Conservation (phyloP, 2,113 vertebrate species). For the Phylloscopus trochilus region DNA sequence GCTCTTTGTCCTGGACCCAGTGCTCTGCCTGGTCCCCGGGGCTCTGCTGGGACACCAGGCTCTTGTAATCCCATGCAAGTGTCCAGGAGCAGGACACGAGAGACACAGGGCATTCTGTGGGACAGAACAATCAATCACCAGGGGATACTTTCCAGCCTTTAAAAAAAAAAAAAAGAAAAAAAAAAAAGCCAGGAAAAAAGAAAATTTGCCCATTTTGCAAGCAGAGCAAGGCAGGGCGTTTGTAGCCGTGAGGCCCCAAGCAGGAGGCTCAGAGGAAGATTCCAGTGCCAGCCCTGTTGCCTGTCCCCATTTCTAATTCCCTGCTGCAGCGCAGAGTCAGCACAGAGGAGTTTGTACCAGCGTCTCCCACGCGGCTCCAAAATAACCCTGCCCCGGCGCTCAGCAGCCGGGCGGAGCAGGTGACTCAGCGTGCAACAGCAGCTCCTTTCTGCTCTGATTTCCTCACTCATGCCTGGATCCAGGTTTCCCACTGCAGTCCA, state of each 20-base stretch:
- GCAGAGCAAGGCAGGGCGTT: accelerated
- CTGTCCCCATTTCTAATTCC: neutral
- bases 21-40: neutral
- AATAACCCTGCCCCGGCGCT: neutral
- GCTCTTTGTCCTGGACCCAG: neutral
- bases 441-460: neutral
- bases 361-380: slow-evolving; percentile 48
- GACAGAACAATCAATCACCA: neutral
- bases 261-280: neutral
- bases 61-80: neutral
- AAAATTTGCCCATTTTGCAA: neutral
- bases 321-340: neutral
- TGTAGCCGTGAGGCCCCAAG: accelerated
- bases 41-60: neutral
- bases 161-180: accelerated
- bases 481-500: accelerated
- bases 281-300: neutral
- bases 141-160: neutral
- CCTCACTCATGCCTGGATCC: neutral
- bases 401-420: slow-evolving; percentile 12
- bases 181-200: accelerated
- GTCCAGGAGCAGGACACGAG: neutral
- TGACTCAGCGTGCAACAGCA: slow-evolving; percentile 17
- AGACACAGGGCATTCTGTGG: neutral
- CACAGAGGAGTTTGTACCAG: neutral